Evolutionary conservation across 1,140 invertebrate genomes (phyloP).

Genomic region (Anoplolepis gracilipes): DNA sequence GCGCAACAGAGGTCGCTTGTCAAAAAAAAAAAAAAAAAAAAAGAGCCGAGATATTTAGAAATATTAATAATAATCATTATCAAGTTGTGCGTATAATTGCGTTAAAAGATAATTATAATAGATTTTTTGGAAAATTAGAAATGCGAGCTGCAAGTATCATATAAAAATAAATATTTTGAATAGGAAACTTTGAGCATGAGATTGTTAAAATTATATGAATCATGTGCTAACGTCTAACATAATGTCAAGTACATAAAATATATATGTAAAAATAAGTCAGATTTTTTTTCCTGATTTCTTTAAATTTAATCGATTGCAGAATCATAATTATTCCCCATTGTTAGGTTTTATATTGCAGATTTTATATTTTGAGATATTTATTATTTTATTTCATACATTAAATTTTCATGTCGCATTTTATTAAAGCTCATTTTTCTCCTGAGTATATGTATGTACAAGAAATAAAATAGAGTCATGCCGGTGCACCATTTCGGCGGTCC

Average conservation of each 20-base stretch:
- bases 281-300: background rate
- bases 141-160: background rate
- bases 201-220: background rate
- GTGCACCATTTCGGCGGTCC: background rate
- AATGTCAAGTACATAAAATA: no score
- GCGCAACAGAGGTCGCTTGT: background rate
- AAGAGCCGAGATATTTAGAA: background rate
- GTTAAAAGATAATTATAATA: background rate
- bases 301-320: background rate
- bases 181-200: background rate
- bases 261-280: no score
- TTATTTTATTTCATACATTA: background rate
- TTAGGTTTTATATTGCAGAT: no score
- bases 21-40: background rate
- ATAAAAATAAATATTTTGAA: background rate
- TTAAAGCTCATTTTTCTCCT: background rate
- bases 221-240: background rate
- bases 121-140: background rate
- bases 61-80: background rate
- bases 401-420: background rate
- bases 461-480: background rate
- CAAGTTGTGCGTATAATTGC: background rate
- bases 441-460: background rate
- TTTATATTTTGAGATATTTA: background rate
- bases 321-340: background rate